phyloP scores from a whole-genome alignment of 1,140 invertebrate genomes.

The Pseudomyrmex flavicornis region DNA sequence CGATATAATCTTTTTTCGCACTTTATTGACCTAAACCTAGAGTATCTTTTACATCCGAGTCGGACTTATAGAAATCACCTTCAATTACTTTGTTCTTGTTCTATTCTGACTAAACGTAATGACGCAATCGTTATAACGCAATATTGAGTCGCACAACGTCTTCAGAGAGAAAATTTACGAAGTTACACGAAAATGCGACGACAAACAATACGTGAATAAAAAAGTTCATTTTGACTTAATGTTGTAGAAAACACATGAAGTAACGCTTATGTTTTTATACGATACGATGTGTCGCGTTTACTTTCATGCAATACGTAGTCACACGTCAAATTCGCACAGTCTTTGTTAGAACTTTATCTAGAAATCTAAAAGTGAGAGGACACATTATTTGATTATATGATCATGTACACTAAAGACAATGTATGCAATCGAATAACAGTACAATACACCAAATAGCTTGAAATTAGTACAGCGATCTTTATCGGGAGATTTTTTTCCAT shows the following conservation, averaged over 20 bases:
- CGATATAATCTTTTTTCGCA: neutral
- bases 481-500: neutral
- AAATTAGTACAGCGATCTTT: conserved; percentile 21
- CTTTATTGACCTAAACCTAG: conserved; percentile 32
- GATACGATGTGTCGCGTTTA: neutral
- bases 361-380: conserved; percentile 9
- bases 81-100: conserved; percentile 14
- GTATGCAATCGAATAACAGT: conserved; percentile 12
- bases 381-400: neutral
- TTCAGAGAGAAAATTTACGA: conserved; percentile 4
- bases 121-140: neutral
- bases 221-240: conserved; percentile 1
- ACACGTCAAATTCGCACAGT: conserved; percentile 18
- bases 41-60: conserved; percentile 29
- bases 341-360: neutral
- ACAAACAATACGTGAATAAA: conserved; percentile 19
- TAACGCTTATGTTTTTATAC: neutral
- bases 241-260: conserved; percentile 18
- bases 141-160: neutral
- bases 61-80: conserved; percentile 44
- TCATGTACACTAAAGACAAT: neutral
- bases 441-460: conserved; percentile 23
- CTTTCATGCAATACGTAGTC: neutral
- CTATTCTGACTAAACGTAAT: neutral
- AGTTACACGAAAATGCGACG: conserved; percentile 11